Conservation (phyloP, 2,797 vertebrate genomes). For the Clarias platycephalus region DNA sequence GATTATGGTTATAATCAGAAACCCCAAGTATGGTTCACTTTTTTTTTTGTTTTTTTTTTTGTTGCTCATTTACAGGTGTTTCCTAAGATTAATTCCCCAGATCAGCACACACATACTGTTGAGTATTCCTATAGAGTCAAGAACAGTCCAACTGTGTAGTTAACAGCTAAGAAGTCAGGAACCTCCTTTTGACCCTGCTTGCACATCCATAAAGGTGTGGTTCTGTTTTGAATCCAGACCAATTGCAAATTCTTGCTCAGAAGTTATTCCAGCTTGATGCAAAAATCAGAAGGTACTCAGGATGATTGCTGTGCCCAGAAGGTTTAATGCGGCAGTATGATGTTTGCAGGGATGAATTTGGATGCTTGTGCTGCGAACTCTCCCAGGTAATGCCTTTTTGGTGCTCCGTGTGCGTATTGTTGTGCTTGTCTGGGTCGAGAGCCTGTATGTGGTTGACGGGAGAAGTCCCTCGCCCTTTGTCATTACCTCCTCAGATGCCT, state of each 20-base stretch:
- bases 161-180: neutral
- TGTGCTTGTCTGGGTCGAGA: constrained; percentile 67
- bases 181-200: constrained; percentile 31
- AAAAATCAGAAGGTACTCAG: constrained; percentile 47
- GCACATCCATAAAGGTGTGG: constrained; percentile 31
- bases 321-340: constrained; percentile 28
- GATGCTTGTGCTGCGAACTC: constrained; percentile 52
- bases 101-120: neutral
- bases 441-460: constrained; percentile 53
- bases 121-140: constrained; percentile 44
- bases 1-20: neutral
- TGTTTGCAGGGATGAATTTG: constrained; percentile 35
- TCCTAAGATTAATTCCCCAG: neutral
- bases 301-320: constrained; percentile 52
- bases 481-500: constrained; percentile 23
- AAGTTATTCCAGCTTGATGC: neutral
- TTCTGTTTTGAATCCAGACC: constrained; percentile 38
- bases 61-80: neutral
- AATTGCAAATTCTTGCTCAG: neutral
- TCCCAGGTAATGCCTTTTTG: constrained; percentile 57
- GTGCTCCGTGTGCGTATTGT: constrained; percentile 58
- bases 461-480: constrained; percentile 46
- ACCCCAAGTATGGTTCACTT: neutral
- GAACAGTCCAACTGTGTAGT: constrained; percentile 43
- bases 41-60: no score